Base-by-base conservation (phyloP, 2,797 vertebrate species). In the Cephalopachus bancanus region DNA sequence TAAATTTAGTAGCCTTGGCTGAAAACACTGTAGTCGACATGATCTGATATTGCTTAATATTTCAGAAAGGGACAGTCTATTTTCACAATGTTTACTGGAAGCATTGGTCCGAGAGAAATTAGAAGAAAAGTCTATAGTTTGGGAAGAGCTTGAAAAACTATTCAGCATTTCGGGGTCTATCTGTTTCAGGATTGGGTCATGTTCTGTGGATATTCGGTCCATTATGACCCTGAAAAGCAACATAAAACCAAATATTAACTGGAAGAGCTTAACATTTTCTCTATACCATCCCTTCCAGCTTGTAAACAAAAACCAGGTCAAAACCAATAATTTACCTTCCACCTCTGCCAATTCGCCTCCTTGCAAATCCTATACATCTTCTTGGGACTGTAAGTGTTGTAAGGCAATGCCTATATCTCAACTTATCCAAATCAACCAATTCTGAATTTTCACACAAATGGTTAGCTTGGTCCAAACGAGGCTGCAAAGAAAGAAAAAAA, bases 11-110 rank as follows among this genome's bases (percentile, higher is more conserved):
- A 98, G 98, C 98, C 99, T 99, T 96, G 99, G 99, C 97, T 99
- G 99, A 97, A 99, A 99, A 99, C 99, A 99, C 98, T 99, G 99
- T 98, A 99, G 99, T 98, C 99, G 99, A 98, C 99, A 99, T 96
- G 99, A 98, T 99, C 99, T 99, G 98, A 99, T 99, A 99, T 99
- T 99, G 98, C 98, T 99, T 98, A 99, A 97, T 97, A 99, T 98
- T 98, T 99, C 99, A 95, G 99, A 98, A 97, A 99, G 99, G 95
- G 99, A 99, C 97, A 99, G 98, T 98, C 98, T 99, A 98, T 98
- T 99, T 98, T 98, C 98, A 99, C 98, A 99, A 98, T 7, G 98
- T 98, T 99, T 99, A 98, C 88, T 99, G 98, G 99, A 99, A 99
- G 99, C 98, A 98, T 98, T 99, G 98, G 99, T 99, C 99, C 99